Evolutionary conservation across 2,797 vertebrate genomes (phyloP), one percentile per base, ranked within the genome.

Genomic region (Cirrhinus molitorella): DNA sequence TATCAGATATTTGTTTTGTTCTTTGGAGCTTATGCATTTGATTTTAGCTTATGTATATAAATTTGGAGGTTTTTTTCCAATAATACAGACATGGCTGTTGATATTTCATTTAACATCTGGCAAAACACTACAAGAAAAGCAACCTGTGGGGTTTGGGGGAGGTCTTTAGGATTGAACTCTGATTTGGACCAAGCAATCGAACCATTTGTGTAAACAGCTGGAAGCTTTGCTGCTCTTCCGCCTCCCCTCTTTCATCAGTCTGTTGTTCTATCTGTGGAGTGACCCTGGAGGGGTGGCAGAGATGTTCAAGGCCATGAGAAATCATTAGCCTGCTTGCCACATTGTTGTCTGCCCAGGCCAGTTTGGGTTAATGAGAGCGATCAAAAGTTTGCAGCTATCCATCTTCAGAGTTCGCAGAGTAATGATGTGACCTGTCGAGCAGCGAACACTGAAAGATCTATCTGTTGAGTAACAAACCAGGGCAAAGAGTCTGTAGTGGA

Each of bases 351-450:
- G 28, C 28, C 43, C 43, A 31, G 59, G 45, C 23, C 25, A 43
- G 63, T 76, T 76, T 83, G 49, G 40, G 51, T 57, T 77, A 77
- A 83, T 77, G 34, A 53, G 31, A 75, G 49, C 7, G 17, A 77
- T 77, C 51, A 77, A 77, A 70, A 71, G 79, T 81, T 71, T 85
- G 51, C 72, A 76, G 63, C 45, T 66, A 65, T 65, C 61, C 76
- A 79, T 65, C 76, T 79, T 66, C 13, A 85, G 76, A 68, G 71
- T 81, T 80, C 75, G 49, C 43, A 40, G 78, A 80, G 47, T 85
- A 75, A 80, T 75, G 63, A 79, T 59, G 49, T 37, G 61, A 65
- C 51, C 53, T 47, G 25, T 51, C 11, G 9, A 57, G 71, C 6
- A 25, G n/a, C 2, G 34, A 67, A 70, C 19, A 3, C 51, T 19